A percentile compares a stretch with the other conserved stretches of the same genome.
These are phyloP conservation scores for Xestia sexstrigata DNA, from an alignment of 2,888 invertebrate species.

Conservation along the genomic window DNA sequence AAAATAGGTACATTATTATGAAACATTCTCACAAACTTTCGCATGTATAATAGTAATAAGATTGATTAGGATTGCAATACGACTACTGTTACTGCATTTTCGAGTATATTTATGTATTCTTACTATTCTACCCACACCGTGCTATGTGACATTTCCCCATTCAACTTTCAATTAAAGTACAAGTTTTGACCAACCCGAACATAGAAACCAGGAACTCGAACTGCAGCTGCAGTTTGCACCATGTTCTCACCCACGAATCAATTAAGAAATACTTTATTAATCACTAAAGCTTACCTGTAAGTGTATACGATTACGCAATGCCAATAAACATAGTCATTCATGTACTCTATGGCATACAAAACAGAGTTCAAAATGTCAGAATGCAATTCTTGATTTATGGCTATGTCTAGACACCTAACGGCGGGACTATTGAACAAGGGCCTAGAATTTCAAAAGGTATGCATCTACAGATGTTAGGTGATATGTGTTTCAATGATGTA, in stretches of 20 bases:
- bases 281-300: not conserved
- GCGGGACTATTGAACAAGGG: slow-evolving; percentile 17
- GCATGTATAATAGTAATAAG: no score
- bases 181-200: not conserved
- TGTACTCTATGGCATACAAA: slow-evolving; percentile 18
- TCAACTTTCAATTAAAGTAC: not conserved
- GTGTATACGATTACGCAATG: slow-evolving; percentile 13
- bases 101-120: no score
- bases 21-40: no score
- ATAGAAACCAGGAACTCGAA: slow-evolving; percentile 2
- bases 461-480: not conserved
- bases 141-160: no score
- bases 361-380: slow-evolving; percentile 37
- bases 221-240: slow-evolving; percentile 17
- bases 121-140: no score
- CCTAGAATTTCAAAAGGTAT: slow-evolving; percentile 2
- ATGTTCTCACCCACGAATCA: slow-evolving; percentile 14
- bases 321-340: slow-evolving; percentile 6
- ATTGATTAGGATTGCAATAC: no score
- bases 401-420: slow-evolving; percentile 1
- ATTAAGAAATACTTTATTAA: slow-evolving; percentile 22
- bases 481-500: not conserved
- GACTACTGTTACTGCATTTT: no score
- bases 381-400: slow-evolving; percentile 30
- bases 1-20: no score